Conservation (phyloP, 2,113 vertebrate species). For the Megalops atlanticus region DNA sequence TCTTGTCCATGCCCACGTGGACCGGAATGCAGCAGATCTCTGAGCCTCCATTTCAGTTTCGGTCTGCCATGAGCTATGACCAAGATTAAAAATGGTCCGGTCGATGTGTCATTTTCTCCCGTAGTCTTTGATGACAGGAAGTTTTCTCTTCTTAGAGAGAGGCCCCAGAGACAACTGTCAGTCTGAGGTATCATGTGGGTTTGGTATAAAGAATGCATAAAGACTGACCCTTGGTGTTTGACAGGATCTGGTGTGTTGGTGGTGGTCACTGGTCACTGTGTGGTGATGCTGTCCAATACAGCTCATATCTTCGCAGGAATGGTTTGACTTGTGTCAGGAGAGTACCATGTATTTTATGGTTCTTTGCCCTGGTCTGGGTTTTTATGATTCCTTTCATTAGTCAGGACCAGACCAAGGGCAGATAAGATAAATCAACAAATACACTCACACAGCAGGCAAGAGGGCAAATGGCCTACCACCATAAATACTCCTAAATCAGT, state of each 20-base stretch:
- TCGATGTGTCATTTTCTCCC: not conserved
- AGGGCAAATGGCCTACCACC: too few relatives aligned
- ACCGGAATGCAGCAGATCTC: too few relatives aligned
- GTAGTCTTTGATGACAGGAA: not conserved
- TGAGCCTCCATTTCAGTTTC: not conserved
- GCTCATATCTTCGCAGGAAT: not conserved
- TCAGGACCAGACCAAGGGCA: too few relatives aligned
- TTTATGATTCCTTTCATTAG: too few relatives aligned
- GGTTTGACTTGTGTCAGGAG: too few relatives aligned
- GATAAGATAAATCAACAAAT: too few relatives aligned
- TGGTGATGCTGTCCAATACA: not conserved
- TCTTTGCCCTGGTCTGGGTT: too few relatives aligned
- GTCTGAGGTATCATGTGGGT: constrained; percentile 1
- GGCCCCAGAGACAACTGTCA: not conserved
- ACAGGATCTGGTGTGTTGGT: not conserved
- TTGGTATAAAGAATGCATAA: too few relatives aligned
- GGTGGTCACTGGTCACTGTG: not conserved
- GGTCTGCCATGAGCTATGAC: not conserved
- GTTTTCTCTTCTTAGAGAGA: constrained; percentile 7
- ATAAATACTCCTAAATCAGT: too few relatives aligned
- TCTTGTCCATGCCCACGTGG: not conserved
- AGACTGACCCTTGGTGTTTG: not conserved
- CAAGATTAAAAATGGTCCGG: not conserved
- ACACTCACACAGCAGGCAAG: too few relatives aligned
- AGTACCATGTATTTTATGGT: too few relatives aligned